A percentile compares a stretch with the other conserved stretches of the same genome.
Evolutionary conservation across 2,113 vertebrate species (phyloP).

Genomic region (Halcyon senegalensis): DNA sequence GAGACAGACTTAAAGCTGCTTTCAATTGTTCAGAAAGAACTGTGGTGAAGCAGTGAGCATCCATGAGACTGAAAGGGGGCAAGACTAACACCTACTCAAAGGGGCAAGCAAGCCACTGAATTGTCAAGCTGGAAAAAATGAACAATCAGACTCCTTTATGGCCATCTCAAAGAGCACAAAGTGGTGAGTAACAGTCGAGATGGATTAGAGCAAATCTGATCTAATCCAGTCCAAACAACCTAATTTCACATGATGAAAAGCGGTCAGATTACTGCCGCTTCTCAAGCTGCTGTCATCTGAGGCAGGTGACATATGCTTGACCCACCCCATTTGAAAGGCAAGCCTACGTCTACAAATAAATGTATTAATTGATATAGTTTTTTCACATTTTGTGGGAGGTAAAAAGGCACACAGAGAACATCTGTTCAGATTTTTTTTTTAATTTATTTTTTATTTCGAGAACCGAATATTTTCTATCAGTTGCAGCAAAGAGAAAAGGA

Average conservation of each 20-base stretch:
- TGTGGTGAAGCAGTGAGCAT: not conserved
- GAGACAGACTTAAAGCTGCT: not conserved
- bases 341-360: not conserved
- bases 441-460: not conserved
- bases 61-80: not conserved
- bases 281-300: not conserved
- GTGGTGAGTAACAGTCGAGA: not conserved
- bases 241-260: conserved; percentile 31
- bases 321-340: not conserved
- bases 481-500: not conserved
- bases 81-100: conserved; percentile 5
- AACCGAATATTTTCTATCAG: not conserved
- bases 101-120: not conserved
- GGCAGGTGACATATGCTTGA: not conserved
- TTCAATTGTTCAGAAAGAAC: not conserved
- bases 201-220: conserved; percentile 10
- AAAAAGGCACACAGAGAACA: not conserved
- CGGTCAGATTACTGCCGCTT: not conserved
- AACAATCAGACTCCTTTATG: conserved; percentile 44
- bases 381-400: not conserved
- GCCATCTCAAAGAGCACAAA: conserved; percentile 1
- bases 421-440: not conserved
- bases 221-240: conserved; percentile 39
- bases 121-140: conserved; percentile 14
- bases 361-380: not conserved